phyloP scores from a whole-genome alignment of 1,140 invertebrate genomes.

The Drosophila varians region DNA sequence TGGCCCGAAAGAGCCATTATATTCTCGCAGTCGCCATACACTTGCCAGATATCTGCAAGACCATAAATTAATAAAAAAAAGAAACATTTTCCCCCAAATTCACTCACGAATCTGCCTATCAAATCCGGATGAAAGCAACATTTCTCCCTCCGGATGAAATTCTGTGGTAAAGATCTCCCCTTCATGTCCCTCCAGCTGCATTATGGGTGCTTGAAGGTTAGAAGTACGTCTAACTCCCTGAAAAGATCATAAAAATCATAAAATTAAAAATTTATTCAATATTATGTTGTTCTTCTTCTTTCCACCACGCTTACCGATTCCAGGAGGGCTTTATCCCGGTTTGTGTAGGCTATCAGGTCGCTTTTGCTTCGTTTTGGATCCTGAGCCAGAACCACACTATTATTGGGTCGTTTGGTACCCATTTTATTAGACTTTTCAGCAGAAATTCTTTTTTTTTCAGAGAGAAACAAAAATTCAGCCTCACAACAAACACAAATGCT shows the following conservation, averaged over 20 bases:
- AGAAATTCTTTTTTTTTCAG: slow-evolving; percentile 23
- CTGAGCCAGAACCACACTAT: slow-evolving; percentile 86
- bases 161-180: slow-evolving; percentile 97
- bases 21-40: slow-evolving; percentile 99
- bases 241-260: slow-evolving; percentile 7
- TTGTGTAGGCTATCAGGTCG: slow-evolving; percentile 85
- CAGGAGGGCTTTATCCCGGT: slow-evolving; percentile 77
- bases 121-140: slow-evolving; percentile 97
- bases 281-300: slow-evolving; percentile 25
- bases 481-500: slow-evolving; percentile 36
- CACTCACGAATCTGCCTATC: slow-evolving; percentile 97
- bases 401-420: slow-evolving; percentile 78
- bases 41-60: slow-evolving; percentile 96
- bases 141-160: slow-evolving; percentile 98
- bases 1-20: slow-evolving; percentile 96
- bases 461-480: slow-evolving; percentile 9
- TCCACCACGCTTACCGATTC: slow-evolving; percentile 68
- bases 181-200: slow-evolving; percentile 98
- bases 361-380: slow-evolving; percentile 87
- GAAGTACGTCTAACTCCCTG: slow-evolving; percentile 91
- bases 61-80: neutral
- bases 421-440: slow-evolving; percentile 33
- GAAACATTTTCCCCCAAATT: neutral
- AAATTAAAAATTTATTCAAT: neutral
- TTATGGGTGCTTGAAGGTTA: slow-evolving; percentile 95